Conservation (phyloP, 2,888 invertebrate genomes). For the Halictus ligatus region DNA sequence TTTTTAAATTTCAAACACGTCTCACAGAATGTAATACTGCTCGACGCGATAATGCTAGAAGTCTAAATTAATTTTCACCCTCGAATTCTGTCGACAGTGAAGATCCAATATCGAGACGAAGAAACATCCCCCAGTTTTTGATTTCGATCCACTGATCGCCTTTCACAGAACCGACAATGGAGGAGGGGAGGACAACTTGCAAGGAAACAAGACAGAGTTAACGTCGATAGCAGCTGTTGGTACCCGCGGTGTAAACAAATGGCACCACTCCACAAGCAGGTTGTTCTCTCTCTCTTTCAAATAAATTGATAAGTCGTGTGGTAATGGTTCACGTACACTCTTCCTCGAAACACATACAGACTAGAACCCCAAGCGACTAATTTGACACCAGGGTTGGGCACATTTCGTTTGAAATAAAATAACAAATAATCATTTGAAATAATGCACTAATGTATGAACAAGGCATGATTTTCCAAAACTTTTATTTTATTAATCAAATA, state of each 20-base stretch:
- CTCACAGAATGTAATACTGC: neutral
- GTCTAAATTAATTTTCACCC: conserved; percentile 49
- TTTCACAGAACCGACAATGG: conserved; percentile 39
- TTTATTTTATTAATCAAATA: no score
- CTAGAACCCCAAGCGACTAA: neutral
- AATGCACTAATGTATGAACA: no score
- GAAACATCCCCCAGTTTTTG: conserved; percentile 51
- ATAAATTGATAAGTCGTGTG: conserved; percentile 49
- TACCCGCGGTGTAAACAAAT: conserved; percentile 75
- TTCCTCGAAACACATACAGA: neutral
- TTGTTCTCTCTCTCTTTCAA: conserved; percentile 43
- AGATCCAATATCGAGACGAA: conserved; percentile 47
- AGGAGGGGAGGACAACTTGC: conserved; percentile 14
- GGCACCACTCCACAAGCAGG: conserved; percentile 63
- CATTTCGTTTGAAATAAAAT: no score
- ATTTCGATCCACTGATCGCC: conserved; percentile 51
- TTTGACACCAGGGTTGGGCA: neutral
- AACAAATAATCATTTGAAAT: no score
- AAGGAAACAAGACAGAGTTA: conserved; percentile 68
- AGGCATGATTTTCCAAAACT: no score
- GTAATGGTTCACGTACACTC: conserved; percentile 25
- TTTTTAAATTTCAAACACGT: neutral
- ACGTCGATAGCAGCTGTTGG: conserved; percentile 77
- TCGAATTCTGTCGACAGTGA: conserved; percentile 9
- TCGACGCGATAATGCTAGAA: neutral